These are phyloP conservation scores for Psittacula cyanocephala DNA, from an alignment of 2,113 vertebrate species.

Conservation along the genomic window DNA sequence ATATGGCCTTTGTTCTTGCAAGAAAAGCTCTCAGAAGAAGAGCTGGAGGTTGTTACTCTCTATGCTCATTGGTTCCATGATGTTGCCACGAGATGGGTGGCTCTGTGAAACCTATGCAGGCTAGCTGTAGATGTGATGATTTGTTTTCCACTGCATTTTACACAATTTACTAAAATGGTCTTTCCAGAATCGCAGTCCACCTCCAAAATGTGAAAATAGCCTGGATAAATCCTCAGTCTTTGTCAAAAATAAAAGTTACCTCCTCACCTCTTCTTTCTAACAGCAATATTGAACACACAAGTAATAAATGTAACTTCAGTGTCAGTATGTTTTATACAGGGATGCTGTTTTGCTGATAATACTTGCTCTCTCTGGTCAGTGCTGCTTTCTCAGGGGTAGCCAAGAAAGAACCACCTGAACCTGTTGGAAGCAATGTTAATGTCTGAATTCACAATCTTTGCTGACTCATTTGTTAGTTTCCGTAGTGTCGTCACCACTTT, in stretches of 20 bases:
- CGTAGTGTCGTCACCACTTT: neutral
- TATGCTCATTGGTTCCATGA: accelerated
- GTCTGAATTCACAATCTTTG: neutral
- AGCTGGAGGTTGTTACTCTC: neutral
- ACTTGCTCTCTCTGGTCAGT: neutral
- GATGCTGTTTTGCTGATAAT: neutral
- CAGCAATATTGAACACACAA: neutral
- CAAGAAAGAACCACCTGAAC: neutral
- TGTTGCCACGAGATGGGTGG: neutral
- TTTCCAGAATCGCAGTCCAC: neutral
- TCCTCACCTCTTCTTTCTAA: neutral
- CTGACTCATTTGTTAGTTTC: neutral
- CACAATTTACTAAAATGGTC: neutral
- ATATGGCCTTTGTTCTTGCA: neutral
- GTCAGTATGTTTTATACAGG: neutral
- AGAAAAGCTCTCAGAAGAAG: neutral
- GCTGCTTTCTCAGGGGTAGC: neutral
- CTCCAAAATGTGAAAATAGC: neutral
- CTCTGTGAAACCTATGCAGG: neutral
- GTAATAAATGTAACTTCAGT: neutral
- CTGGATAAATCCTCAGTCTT: neutral
- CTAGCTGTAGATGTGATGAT: neutral
- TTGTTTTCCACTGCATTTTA: neutral
- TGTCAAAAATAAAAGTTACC: neutral
- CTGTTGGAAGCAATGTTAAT: neutral